Evolutionary conservation across 2,888 invertebrate genomes (phyloP).

Genomic region (Metacarcinus magister): DNA sequence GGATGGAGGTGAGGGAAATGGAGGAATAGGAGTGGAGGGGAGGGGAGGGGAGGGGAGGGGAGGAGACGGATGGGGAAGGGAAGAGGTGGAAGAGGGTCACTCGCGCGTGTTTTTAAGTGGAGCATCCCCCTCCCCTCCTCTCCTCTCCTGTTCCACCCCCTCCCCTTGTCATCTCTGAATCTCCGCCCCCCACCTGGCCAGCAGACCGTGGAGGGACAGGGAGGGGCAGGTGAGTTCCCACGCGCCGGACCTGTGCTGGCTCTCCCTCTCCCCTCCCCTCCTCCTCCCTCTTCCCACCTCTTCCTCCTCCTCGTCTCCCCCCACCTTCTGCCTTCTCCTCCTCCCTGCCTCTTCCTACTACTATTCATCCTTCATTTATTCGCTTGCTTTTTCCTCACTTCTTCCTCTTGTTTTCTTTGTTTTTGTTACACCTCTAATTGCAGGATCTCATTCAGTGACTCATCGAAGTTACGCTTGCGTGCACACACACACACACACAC

Average conservation of each 20-base stretch:
- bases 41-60: background rate
- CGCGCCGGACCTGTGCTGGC: constrained; percentile 50
- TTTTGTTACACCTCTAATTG: background rate
- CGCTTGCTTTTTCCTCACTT: background rate
- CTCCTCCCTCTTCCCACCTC: background rate
- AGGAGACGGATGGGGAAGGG: background rate
- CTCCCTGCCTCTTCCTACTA: background rate
- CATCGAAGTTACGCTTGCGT: background rate
- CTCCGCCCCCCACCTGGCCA: constrained; percentile 8
- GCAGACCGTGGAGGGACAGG: background rate
- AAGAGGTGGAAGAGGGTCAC: constrained; percentile 8
- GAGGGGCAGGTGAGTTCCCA: constrained; percentile 69
- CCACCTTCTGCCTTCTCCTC: background rate
- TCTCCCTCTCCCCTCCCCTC: background rate
- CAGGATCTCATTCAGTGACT: background rate
- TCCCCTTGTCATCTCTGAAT: background rate
- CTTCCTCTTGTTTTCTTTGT: constrained; percentile 34
- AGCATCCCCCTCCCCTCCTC: constrained; percentile 44
- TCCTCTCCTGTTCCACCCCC: background rate
- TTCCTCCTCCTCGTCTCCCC: background rate
- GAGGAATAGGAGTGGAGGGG: background rate
- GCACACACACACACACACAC: background rate
- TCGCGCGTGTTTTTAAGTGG: constrained; percentile 42
- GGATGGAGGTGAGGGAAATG: background rate
- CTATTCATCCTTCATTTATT: constrained; percentile 15